Percentiles rank a stretch among this genome's conserved stretches.
These are phyloP conservation scores for Oscheius onirici DNA, from an alignment of 2,888 invertebrate species.

Conservation along the genomic window DNA sequence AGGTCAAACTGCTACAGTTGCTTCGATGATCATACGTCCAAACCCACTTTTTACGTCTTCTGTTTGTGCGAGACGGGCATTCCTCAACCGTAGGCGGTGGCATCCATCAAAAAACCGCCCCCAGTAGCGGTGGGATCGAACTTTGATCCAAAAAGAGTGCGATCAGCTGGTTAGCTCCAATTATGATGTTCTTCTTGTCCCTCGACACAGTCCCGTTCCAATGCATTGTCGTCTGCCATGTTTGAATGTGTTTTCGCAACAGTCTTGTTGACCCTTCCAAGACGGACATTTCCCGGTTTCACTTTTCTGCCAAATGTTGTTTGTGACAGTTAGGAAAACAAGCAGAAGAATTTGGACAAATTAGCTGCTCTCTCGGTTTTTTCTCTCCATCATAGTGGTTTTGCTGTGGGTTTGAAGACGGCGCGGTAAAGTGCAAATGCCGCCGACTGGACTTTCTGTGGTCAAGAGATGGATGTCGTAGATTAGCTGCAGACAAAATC, in stretches of 20 bases:
- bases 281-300: neutral
- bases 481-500: too few relatives aligned
- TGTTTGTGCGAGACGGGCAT: conserved; percentile 8
- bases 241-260: neutral
- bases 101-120: conserved; percentile 33
- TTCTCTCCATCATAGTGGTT: too few relatives aligned
- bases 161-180: neutral
- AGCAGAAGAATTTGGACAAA: too few relatives aligned
- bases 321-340: too few relatives aligned
- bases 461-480: too few relatives aligned
- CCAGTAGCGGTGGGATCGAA: conserved; percentile 19
- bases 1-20: too few relatives aligned
- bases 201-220: neutral
- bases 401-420: too few relatives aligned
- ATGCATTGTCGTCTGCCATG: neutral
- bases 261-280: neutral
- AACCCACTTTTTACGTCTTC: too few relatives aligned
- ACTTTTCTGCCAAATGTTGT: neutral
- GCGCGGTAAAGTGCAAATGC: too few relatives aligned
- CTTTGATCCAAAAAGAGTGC: conserved; percentile 8
- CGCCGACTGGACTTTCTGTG: too few relatives aligned
- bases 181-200: neutral
- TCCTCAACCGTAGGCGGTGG: neutral
- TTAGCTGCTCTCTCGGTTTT: too few relatives aligned
- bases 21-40: too few relatives aligned